Evolutionary conservation across 2,888 invertebrate species (phyloP).

Genomic region (Eudasyphora cyanicolor): DNA sequence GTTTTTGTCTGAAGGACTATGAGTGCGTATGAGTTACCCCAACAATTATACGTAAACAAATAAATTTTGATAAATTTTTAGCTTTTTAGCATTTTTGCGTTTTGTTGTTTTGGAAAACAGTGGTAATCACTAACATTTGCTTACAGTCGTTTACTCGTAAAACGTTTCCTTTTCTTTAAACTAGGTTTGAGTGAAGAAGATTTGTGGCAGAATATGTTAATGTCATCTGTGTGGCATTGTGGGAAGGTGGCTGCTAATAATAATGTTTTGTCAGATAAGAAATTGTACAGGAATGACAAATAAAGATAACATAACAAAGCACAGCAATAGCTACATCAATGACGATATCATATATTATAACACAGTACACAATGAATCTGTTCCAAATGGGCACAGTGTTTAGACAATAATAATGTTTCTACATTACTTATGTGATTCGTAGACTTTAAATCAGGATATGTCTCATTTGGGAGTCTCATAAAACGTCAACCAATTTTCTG

Average conservation of each 20-base stretch:
- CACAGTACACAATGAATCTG: slow-evolving; percentile 35
- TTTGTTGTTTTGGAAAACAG: slow-evolving; percentile 45
- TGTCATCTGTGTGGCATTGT: neutral
- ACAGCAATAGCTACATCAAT: neutral
- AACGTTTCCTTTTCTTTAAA: neutral
- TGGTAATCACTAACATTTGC: slow-evolving; percentile 12
- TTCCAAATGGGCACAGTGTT: neutral
- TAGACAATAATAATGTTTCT: too few species aligned
- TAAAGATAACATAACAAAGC: neutral
- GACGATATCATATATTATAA: slow-evolving; percentile 27
- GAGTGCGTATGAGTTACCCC: neutral
- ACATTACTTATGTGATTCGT: too few species aligned
- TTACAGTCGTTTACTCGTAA: neutral
- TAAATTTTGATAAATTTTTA: slow-evolving; percentile 52
- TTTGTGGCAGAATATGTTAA: neutral
- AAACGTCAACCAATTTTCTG: too few species aligned
- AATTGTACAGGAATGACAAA: slow-evolving; percentile 4
- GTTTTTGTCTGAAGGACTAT: neutral
- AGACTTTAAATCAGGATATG: too few species aligned
- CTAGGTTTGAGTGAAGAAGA: neutral
- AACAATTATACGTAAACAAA: slow-evolving; percentile 40
- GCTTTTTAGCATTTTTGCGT: slow-evolving; percentile 44
- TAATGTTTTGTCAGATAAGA: slow-evolving; percentile 30
- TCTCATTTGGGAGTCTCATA: too few species aligned
- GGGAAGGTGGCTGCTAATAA: slow-evolving; percentile 7